phyloP scores from a whole-genome alignment of 2,797 vertebrate species.

The Enteromius argenteus region DNA sequence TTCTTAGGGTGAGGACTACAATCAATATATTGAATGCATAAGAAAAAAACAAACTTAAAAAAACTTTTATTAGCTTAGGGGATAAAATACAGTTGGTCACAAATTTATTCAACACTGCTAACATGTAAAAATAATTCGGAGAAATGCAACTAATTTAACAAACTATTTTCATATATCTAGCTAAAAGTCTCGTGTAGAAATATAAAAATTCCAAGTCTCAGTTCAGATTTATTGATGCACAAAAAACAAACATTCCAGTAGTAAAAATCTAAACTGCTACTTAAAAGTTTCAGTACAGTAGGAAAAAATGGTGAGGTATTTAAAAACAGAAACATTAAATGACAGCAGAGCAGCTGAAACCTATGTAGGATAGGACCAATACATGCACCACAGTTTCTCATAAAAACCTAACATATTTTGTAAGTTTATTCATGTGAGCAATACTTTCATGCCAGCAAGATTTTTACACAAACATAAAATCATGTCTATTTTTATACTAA shows the following conservation, averaged over 20 bases:
- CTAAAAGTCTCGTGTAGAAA: background rate
- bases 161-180: constrained; percentile 9
- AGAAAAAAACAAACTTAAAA: background rate
- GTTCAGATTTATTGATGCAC: background rate
- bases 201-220: background rate
- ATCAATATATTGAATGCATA: background rate
- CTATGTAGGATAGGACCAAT: constrained; percentile 7
- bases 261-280: constrained; percentile 58
- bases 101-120: background rate
- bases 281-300: constrained; percentile 43
- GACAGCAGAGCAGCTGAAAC: constrained; percentile 21
- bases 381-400: constrained; percentile 12
- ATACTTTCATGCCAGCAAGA: constrained; percentile 14
- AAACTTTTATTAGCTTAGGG: background rate
- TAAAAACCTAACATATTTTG: background rate
- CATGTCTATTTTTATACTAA: background rate
- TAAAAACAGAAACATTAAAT: constrained; percentile 16
- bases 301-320: constrained; percentile 49
- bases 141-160: constrained; percentile 1
- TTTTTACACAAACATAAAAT: background rate
- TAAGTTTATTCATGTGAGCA: constrained; percentile 7
- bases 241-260: constrained; percentile 57
- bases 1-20: background rate
- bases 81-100: background rate
- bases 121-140: background rate